Percentiles rank a stretch among this genome's conserved stretches.
Conservation (phyloP, 1,140 invertebrate species). For the Drosophila repletoides region DNA sequence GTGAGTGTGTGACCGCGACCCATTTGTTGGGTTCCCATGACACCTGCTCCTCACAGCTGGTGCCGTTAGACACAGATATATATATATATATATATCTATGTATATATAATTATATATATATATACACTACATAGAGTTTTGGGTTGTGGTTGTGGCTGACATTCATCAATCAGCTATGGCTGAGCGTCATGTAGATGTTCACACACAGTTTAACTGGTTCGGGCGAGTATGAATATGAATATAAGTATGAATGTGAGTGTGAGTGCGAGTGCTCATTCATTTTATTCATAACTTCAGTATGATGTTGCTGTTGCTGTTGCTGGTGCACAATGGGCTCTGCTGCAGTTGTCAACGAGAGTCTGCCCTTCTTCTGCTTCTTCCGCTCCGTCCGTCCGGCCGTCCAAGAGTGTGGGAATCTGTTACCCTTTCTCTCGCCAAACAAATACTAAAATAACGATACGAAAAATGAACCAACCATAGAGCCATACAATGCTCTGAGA, state of each 20-base stretch:
- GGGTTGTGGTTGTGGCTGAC: conserved; percentile 49
- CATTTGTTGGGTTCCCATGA: conserved; percentile 61
- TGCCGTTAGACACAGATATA: conserved; percentile 33
- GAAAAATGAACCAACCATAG: conserved; percentile 12
- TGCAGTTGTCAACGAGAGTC: conserved; percentile 50
- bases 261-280: conserved; percentile 41
- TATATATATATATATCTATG: conserved; percentile 4
- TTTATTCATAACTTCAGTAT: conserved; percentile 43
- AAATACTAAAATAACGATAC: conserved; percentile 71
- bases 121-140: conserved; percentile 9
- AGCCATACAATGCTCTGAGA: background rate
- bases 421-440: conserved; percentile 74
- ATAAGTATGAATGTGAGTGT: too few species aligned
- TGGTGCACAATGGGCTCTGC: conserved; percentile 40
- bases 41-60: conserved; percentile 51
- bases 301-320: background rate
- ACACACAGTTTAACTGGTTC: conserved; percentile 48
- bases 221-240: background rate
- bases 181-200: conserved; percentile 36
- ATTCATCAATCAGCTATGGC: conserved; percentile 71
- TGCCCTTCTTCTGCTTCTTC: conserved; percentile 15
- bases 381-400: conserved; percentile 7
- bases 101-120: background rate
- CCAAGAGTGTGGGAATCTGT: conserved; percentile 75
- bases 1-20: conserved; percentile 41